Evolutionary conservation across 1,140 invertebrate genomes (phyloP).

Genomic region (Pemphigus obesinymphae): DNA sequence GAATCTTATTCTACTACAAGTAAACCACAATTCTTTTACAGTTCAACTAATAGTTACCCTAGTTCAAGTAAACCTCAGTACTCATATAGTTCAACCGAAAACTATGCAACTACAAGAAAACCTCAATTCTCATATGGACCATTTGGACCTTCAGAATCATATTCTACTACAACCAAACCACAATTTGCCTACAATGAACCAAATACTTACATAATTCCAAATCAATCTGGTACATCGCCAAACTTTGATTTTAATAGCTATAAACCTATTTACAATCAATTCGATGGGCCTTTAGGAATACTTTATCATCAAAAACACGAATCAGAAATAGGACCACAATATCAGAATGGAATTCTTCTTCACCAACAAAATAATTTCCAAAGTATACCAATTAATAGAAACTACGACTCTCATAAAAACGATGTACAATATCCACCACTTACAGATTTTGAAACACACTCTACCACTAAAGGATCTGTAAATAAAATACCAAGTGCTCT

Average conservation of each 20-base stretch:
- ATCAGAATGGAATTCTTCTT: not conserved
- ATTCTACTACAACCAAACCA: not conserved
- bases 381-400: slow-evolving; percentile 13
- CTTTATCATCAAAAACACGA: slow-evolving; percentile 21
- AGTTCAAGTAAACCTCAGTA: not conserved
- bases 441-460: slow-evolving; percentile 7
- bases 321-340: not conserved
- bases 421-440: slow-evolving; percentile 29
- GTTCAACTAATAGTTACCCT: not conserved
- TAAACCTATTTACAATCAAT: not conserved
- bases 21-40: not conserved
- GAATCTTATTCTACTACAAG: not conserved
- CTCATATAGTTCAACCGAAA: not conserved
- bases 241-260: not conserved
- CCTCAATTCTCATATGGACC: not conserved
- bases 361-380: slow-evolving; percentile 26
- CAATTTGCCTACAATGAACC: not conserved
- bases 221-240: not conserved
- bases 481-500: not conserved
- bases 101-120: not conserved
- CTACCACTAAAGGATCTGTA: not conserved
- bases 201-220: not conserved
- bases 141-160: not conserved
- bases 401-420: slow-evolving; percentile 33
- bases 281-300: not conserved